phyloP scores from a whole-genome alignment of 2,113 vertebrate species.

The Laterallus jamaicensis region DNA sequence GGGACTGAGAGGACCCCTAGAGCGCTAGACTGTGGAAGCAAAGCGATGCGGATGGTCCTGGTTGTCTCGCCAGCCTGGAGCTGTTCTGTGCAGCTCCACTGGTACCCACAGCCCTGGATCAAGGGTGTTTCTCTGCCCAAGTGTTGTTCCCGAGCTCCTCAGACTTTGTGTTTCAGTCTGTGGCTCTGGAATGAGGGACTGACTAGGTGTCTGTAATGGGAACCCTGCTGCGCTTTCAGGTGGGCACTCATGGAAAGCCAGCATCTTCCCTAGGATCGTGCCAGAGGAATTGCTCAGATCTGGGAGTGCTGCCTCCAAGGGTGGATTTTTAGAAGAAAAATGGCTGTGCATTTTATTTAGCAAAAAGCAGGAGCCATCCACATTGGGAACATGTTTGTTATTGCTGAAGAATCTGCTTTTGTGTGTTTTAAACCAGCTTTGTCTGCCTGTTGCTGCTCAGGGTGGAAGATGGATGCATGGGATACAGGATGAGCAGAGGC shows the following conservation, averaged over 20 bases:
- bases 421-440: background rate
- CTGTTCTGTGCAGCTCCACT: background rate
- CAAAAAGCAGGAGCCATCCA: background rate
- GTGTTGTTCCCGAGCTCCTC: rapidly evolving
- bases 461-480: background rate
- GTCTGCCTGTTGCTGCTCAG: background rate
- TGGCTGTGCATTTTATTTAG: background rate
- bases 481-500: background rate
- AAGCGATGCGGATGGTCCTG: background rate
- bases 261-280: background rate
- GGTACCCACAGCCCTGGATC: background rate
- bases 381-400: background rate
- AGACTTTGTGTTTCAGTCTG: background rate
- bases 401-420: background rate
- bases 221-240: rapidly evolving
- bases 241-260: background rate
- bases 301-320: background rate
- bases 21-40: rapidly evolving
- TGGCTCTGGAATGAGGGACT: background rate
- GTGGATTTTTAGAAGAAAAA: background rate
- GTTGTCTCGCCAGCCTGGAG: background rate
- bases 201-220: background rate
- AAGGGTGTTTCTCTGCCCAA: background rate
- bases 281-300: background rate
- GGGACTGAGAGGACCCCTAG: background rate